A percentile compares a stretch with the other conserved stretches of the same genome.
Evolutionary conservation across 2,888 invertebrate genomes (phyloP).

Genomic region (Mythimna impura): DNA sequence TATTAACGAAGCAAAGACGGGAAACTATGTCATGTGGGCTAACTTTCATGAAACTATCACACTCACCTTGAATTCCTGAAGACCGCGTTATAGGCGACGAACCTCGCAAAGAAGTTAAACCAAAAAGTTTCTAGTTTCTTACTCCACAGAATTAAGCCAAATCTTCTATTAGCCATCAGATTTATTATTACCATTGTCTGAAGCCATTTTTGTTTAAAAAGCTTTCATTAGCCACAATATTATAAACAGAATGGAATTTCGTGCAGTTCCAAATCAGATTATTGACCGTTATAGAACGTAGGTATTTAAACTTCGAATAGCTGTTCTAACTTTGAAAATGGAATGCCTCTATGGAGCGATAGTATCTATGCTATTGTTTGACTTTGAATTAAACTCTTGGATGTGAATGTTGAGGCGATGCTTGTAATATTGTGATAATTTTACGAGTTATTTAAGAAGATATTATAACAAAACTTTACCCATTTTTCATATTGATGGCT

Average conservation of each 20-base stretch:
- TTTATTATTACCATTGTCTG: conserved; percentile 36
- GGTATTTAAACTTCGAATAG: conserved; percentile 50
- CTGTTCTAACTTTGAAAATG: conserved; percentile 49
- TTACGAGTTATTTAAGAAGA: background rate
- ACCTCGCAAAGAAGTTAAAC: conserved; percentile 39
- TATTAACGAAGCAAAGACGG: conserved; percentile 28
- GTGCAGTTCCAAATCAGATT: conserved; percentile 43
- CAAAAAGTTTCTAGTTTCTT: conserved; percentile 51
- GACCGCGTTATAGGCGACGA: conserved; percentile 31
- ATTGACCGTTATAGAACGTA: conserved; percentile 47
- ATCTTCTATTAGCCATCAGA: conserved; percentile 36
- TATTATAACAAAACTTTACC: background rate
- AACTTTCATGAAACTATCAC: conserved; percentile 47
- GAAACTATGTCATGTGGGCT: conserved; percentile 31
- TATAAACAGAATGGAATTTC: conserved; percentile 42
- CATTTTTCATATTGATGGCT: background rate
- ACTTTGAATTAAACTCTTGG: conserved; percentile 34
- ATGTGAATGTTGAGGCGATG: background rate
- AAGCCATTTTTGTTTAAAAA: conserved; percentile 34
- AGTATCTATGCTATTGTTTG: conserved; percentile 49
- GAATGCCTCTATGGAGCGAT: conserved; percentile 40
- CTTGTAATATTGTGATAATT: background rate
- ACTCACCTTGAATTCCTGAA: conserved; percentile 50
- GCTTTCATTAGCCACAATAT: conserved; percentile 38
- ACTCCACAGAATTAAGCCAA: conserved; percentile 18